Evolutionary conservation across 30 jellyfish, hydroid and myxozoan genomes (phyloP), one percentile per base, ranked within the genome.

Genomic region (Chrysaora quinquecirrha): DNA sequence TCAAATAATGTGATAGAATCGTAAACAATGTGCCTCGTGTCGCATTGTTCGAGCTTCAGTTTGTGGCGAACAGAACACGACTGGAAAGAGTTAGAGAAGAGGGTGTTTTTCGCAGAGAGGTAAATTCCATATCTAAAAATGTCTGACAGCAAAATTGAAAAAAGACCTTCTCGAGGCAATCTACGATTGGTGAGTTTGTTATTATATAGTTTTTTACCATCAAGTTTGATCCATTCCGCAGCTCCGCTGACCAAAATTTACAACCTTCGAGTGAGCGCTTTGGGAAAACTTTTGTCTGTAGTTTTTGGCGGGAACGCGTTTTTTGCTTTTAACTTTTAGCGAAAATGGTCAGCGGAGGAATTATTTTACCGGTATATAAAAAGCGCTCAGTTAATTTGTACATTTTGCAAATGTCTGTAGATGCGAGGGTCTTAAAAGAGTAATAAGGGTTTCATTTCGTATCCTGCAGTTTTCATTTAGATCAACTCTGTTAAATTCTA

Each of bases 11-110:
- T 34, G 64, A 69, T 82, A 82, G 92, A 75, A 75, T 29, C 60
- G 43, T 30, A 75, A 33, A 82, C 73, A 82, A 82, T 82, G 33
- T 62, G 66, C 92, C 92, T 52, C 92, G 85, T 82, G 92, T 70
- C 73, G 63, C 62, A 68, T 82, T 82, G 92, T 82, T 68, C 46
- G 29, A 25, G 27, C 29, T 10, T 10, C 24, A 20, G 29, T 52
- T 25, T 52, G 68, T 10, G 68, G 68, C 3, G 68, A 52, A 10
- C 68, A 52, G 25, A 52, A 9, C 68, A 52, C 68, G 68, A 52
- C 6, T 3, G 68, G 12, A 3, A 20, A 19, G 25, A 25, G 12
- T 52, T 3, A 19, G 25, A 19, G 25, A 52, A 52, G 29, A 7
- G 29, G 12, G 68, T 20, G 12, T 52, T 52, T 52, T 52, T 3